Evolutionary conservation across 2,113 vertebrate genomes (phyloP), one percentile per base, ranked within the genome.

Genomic region (Bubo blakistoni): DNA sequence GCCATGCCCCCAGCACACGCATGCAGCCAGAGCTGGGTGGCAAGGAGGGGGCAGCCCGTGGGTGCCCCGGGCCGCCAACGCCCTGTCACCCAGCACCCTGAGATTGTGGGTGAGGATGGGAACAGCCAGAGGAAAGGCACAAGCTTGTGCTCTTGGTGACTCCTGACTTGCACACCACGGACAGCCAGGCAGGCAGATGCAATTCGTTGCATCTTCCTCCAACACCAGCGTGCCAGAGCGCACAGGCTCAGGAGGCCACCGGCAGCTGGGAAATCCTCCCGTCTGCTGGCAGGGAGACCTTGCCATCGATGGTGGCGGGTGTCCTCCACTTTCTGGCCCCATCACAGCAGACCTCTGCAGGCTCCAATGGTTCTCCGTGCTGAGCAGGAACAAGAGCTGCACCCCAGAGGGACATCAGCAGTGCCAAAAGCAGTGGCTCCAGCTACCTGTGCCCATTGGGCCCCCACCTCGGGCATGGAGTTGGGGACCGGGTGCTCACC

Each of bases 141-240:
- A 4, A 69, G 61, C 51, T 80, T 0, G 0, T 16, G 42, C 16
- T 40, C 16, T 40, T 16, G 18, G 62, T 16, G 38, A 21, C 36
- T 74, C 18, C 54, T 0, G 2, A 9, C 58, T 46, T 0, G 0
- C 13, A 15, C 40, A 11, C 34, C 0, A 1, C 13, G 0, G 4
- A 16, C 30, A 80, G 14, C 24, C 49, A 11, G 46, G 25, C 63
- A 36, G 29, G 69, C 0, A 1, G 52, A 38, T 38, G 47, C 24
- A 6, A 22, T 30, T 44, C 1, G 1, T 16, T 38, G 19, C n/a
- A 22, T 16, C 47, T 55, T 83, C n/a, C 34, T 82, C 58, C 26
- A 25, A 19, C 19, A 11, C 26, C 1, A 3, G 30, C 0, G 1
- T 21, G 40, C 15, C 46, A 34, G 54, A 34, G 73, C 2, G 0